Conservation (phyloP, 2,113 vertebrate species). For the Bombycilla garrulus region DNA sequence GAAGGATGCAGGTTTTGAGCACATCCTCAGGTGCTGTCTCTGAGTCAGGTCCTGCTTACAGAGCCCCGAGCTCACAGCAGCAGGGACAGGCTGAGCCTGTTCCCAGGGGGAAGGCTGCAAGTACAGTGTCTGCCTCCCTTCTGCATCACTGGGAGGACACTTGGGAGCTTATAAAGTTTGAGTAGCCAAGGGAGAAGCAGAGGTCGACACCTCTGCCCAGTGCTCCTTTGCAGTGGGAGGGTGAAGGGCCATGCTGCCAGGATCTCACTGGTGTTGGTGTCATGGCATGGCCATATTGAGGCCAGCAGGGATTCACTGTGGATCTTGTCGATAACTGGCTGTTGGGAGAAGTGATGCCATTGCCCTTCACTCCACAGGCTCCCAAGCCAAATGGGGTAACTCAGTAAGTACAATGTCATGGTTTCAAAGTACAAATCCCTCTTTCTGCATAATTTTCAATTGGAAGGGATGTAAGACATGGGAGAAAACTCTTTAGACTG, state of each 20-base stretch:
- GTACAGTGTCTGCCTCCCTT: neutral
- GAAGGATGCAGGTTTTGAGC: neutral
- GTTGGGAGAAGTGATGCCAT: neutral
- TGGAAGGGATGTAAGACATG: neutral
- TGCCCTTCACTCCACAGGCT: neutral
- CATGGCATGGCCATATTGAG: neutral
- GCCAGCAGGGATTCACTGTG: neutral
- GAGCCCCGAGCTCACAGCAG: neutral
- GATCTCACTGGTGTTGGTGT: neutral
- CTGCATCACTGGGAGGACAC: neutral
- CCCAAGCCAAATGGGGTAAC: neutral
- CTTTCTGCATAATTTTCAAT: neutral
- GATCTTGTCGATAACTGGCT: neutral
- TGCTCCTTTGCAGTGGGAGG: neutral
- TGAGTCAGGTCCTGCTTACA: neutral
- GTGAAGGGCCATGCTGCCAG: neutral
- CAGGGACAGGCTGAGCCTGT: neutral
- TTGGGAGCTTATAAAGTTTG: neutral
- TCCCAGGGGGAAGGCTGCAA: neutral
- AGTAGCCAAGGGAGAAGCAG: neutral
- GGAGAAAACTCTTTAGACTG: neutral
- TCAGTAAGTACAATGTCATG: neutral
- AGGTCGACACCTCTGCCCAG: neutral
- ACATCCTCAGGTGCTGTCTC: neutral
- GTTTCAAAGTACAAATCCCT: neutral